Evolutionary conservation across 2,797 vertebrate genomes (phyloP).

Genomic region (Myotis myotis): DNA sequence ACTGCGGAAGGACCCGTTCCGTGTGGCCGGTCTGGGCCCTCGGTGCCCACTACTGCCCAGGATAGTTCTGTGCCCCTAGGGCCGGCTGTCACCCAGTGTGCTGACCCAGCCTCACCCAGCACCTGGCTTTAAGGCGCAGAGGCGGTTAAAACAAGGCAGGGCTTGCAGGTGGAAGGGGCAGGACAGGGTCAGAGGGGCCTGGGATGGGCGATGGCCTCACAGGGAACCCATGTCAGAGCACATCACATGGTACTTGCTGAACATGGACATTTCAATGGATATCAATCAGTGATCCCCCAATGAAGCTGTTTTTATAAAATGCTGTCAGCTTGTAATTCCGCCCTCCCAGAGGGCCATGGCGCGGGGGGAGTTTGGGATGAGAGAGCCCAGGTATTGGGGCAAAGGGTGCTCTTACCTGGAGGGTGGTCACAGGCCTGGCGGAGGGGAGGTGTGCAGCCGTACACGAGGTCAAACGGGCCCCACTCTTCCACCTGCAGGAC

Average conservation of each 20-base stretch:
- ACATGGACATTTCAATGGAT: fast-evolving
- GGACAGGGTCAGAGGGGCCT: neutral
- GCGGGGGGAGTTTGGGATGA: fast-evolving
- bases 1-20: fast-evolving
- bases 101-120: neutral
- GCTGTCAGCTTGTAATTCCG: too few species aligned
- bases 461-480: conserved; percentile 76
- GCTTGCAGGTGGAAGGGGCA: neutral
- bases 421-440: neutral
- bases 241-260: fast-evolving
- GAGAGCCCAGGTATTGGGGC: fast-evolving
- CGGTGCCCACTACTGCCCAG: neutral
- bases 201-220: neutral
- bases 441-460: conserved; percentile 59
- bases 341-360: fast-evolving
- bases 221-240: neutral
- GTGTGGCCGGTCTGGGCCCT: neutral
- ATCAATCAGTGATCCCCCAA: neutral
- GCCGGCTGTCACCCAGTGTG: fast-evolving
- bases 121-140: neutral
- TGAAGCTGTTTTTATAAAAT: too few species aligned
- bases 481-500: conserved; percentile 71
- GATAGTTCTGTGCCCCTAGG: neutral
- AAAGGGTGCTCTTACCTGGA: conserved; percentile 31
- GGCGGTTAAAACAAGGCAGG: too few species aligned